phyloP scores from a whole-genome alignment of 2,797 vertebrate species.

The Phataginus tetradactyla region DNA sequence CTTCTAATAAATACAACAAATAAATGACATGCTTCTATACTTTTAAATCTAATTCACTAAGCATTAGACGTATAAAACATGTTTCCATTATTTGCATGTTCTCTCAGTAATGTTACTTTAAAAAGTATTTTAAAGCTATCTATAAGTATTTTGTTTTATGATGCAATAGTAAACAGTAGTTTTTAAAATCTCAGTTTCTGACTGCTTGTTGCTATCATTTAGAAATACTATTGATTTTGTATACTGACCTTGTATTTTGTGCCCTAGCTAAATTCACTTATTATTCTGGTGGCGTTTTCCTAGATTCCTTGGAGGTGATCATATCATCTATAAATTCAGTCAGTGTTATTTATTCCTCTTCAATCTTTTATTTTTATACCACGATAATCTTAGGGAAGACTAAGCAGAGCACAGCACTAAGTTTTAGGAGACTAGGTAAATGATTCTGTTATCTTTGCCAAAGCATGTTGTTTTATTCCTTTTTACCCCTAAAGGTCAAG shows the following conservation, averaged over 20 bases:
- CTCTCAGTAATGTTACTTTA: background rate
- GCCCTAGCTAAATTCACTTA: background rate
- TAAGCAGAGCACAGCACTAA: background rate
- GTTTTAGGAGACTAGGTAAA: background rate
- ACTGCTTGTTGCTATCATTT: background rate
- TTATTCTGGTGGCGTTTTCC: background rate
- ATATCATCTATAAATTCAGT: background rate
- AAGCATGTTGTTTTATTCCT: background rate
- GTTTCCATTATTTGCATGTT: background rate
- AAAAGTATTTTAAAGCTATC: background rate
- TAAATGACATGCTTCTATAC: background rate
- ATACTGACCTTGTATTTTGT: background rate
- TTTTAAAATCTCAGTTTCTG: background rate
- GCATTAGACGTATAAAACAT: background rate
- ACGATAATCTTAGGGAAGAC: background rate
- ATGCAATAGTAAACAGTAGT: background rate
- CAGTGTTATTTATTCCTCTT: background rate
- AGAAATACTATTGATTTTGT: background rate
- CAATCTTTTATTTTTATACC: background rate
- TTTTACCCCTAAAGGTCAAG: background rate
- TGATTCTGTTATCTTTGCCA: background rate
- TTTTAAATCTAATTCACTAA: constrained; percentile 15
- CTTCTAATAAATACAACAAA: background rate
- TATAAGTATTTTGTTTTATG: background rate
- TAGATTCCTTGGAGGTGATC: background rate